phyloP scores from a whole-genome alignment of 1,140 invertebrate species.

The Zaprionus africanus region DNA sequence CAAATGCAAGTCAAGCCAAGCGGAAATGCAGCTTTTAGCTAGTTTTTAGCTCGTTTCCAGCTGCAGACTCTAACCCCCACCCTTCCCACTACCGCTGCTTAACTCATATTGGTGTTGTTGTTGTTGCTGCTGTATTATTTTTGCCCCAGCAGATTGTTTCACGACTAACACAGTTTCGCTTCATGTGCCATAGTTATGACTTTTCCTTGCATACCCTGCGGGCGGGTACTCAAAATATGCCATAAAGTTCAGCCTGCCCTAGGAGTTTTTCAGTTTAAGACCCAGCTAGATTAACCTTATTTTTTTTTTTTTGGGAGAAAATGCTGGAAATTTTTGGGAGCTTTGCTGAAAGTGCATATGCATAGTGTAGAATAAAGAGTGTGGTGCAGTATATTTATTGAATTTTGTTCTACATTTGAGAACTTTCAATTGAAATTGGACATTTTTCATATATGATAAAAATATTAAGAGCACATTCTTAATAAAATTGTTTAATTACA shows the following conservation, averaged over 20 bases:
- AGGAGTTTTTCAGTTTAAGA: neutral
- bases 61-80: conserved; percentile 15
- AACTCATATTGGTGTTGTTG: conserved; percentile 34
- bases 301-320: neutral
- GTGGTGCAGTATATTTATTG: neutral
- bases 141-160: conserved; percentile 60
- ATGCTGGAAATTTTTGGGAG: neutral
- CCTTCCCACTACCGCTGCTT: no score
- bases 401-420: neutral
- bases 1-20: conserved; percentile 69
- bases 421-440: neutral
- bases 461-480: no score
- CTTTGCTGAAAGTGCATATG: neutral
- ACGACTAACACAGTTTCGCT: conserved; percentile 73
- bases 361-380: neutral
- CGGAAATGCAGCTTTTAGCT: conserved; percentile 81
- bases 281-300: neutral
- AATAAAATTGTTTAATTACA: no score
- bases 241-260: neutral
- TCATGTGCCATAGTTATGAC: conserved; percentile 60
- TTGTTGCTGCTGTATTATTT: conserved; percentile 50
- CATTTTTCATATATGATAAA: no score
- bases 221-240: conserved; percentile 9
- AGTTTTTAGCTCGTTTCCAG: conserved; percentile 75
- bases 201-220: conserved; percentile 23